Evolutionary conservation across 2,113 vertebrate species (phyloP), one percentile per base, ranked within the genome.

Genomic region (Corynorhinus townsendii): DNA sequence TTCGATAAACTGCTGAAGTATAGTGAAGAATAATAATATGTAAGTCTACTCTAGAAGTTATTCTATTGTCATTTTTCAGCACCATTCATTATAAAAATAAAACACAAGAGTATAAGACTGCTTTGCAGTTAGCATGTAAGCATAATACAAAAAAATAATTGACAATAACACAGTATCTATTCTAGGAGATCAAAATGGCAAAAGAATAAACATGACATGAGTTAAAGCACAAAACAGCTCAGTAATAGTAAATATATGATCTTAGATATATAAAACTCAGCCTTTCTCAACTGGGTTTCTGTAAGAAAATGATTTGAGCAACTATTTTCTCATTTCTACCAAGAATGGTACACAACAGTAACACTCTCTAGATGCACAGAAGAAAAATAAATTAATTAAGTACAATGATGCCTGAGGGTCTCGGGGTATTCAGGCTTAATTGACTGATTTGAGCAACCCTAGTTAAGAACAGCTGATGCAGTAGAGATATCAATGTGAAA

Each of bases 371-470:
- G 47, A 93, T 71, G 16, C 28, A 82, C 7, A 54, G 47, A 66
- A 90, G 49, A 90, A 14, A 95, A 86, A 66, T 24, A 93, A 92
- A 85, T 72, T 79, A 90, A 77, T 47, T 52, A 76, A 15, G 7
- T 15, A 92, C 6, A 68, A 43, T n/a, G 7, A 76, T 82, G 72
- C 64, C 62, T 89, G 4, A 56, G 24, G 30, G 10, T 11, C 59
- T 38, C 66, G 15, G 17, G 11, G 24, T 47, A 69, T 79, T 73
- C 20, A 6, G 7, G 33, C 5, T 89, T 90, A 86, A 79, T n/a
- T 79, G 24, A 94, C 35, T 93, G 19, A 93, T 45, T 76, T 72
- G 49, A 89, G 69, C 64, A 94, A 89, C 14, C 33, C 16, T 89
- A 30, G 52, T 20, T 90, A 45, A 89, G 19, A 86, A 92, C 4